Evolutionary conservation across 2,797 vertebrate genomes (phyloP), one percentile per base, ranked within the genome.

Genomic region (Phalloptychus januarius): DNA sequence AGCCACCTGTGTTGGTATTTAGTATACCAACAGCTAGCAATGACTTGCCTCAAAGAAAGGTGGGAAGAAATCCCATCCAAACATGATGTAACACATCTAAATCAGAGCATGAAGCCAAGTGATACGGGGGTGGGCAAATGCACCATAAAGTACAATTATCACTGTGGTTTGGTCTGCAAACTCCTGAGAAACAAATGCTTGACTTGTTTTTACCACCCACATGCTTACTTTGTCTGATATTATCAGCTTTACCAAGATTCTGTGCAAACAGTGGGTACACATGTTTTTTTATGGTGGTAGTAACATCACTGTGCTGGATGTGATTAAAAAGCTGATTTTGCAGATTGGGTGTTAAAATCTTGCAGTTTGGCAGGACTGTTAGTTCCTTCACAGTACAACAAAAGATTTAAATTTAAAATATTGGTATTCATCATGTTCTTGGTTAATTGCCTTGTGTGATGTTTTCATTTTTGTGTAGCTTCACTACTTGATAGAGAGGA

Each of bases 161-260:
- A 36, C 71, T 67, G 72, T 23, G 45, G 61, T 80, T 78, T 85
- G 61, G 72, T 73, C 63, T 58, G 33, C 69, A 44, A 56, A 76
- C 54, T 72, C 72, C 56, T 83, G 76, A 77, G 73, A 80, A 78
- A 23, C 52, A 75, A 63, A 76, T 73, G 72, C 56, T 56, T 56
- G 77, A 77, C 42, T 80, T 79, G 65, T 79, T 45, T 79, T 79
- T 72, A 61, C 71, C 78, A 77, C 76, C 77, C 77, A 71, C 63
- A 50, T 78, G 69, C 82, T 80, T 75, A 56, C 78, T 82, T 48
- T 77, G 73, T 48, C 63, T 83, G 74, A 85, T 79, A 78, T 78
- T 81, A 85, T 85, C 80, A 85, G 80, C 80, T 79, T 85, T 82
- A 71, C 81, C 78, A 80, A 67, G 58, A 56, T 54, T 75, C n/a